Evolutionary conservation across 2,888 invertebrate species (phyloP).

Genomic region (Acanthosepion pharaonis): DNA sequence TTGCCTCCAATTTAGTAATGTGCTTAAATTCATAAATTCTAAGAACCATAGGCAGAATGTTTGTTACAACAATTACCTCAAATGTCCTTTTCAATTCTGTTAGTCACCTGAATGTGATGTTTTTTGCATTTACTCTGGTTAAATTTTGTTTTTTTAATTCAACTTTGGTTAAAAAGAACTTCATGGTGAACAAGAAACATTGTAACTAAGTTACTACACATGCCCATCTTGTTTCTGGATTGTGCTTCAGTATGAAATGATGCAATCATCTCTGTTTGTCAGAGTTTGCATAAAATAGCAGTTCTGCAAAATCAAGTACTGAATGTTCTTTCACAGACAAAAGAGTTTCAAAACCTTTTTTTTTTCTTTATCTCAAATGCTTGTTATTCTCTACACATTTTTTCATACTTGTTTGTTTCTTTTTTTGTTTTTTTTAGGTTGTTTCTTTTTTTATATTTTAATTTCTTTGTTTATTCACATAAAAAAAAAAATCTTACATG

Average conservation of each 20-base stretch:
- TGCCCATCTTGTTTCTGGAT: neutral
- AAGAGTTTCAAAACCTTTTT: neutral
- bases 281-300: neutral
- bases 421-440: neutral
- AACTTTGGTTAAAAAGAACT: neutral
- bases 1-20: no score
- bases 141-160: no score
- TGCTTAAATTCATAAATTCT: no score
- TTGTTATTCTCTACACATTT: neutral
- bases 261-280: slow-evolving; percentile 1
- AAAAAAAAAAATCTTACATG: neutral
- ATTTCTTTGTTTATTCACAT: neutral
- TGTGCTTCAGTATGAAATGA: neutral
- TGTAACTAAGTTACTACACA: neutral
- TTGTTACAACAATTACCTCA: no score
- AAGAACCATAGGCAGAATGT: no score
- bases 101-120: no score
- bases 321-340: neutral
- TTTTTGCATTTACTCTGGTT: no score
- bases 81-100: no score
- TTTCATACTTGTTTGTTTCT: neutral
- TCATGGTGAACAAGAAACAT: neutral
- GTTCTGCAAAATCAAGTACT: neutral
- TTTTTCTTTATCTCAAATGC: neutral
- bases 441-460: neutral